These are phyloP conservation scores for Ptychadena robeensis DNA, from an alignment of 2,797 vertebrate species.

Conservation along the genomic window DNA sequence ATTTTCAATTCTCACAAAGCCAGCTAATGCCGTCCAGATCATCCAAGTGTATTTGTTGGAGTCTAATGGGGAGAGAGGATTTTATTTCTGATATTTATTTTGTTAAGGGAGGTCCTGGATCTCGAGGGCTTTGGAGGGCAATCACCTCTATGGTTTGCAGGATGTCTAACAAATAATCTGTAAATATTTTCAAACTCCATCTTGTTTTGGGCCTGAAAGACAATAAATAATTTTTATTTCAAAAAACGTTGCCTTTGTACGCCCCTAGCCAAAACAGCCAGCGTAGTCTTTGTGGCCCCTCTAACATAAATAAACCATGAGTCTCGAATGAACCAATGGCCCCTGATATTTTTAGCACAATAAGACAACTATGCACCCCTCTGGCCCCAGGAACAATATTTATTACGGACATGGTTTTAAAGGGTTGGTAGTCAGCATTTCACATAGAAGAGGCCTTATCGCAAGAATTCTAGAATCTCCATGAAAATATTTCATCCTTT, in stretches of 20 bases:
- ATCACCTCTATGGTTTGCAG: neutral
- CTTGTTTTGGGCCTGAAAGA: neutral
- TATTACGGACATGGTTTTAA: neutral
- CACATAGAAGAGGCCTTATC: conserved; percentile 21
- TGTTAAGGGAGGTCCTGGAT: neutral
- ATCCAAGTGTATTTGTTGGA: neutral
- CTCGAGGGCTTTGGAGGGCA: neutral
- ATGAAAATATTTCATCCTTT: neutral
- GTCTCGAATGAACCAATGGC: conserved; percentile 11
- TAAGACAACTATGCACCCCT: neutral
- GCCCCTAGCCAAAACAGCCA: neutral
- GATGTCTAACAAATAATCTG: neutral
- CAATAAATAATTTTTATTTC: conserved; percentile 35
- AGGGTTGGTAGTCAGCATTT: neutral
- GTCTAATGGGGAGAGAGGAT: neutral
- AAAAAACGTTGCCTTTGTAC: conserved; percentile 1
- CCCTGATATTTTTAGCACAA: conserved; percentile 17
- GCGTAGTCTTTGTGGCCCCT: conserved; percentile 15
- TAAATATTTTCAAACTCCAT: neutral
- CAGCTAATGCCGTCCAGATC: neutral
- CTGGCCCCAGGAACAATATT: neutral
- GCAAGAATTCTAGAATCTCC: neutral
- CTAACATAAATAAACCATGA: conserved; percentile 23
- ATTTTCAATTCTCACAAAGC: too few species aligned
- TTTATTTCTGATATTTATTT: neutral